Evolutionary conservation across 2,113 vertebrate species (phyloP).

Genomic region (Ornithorhynchus anatinus): DNA sequence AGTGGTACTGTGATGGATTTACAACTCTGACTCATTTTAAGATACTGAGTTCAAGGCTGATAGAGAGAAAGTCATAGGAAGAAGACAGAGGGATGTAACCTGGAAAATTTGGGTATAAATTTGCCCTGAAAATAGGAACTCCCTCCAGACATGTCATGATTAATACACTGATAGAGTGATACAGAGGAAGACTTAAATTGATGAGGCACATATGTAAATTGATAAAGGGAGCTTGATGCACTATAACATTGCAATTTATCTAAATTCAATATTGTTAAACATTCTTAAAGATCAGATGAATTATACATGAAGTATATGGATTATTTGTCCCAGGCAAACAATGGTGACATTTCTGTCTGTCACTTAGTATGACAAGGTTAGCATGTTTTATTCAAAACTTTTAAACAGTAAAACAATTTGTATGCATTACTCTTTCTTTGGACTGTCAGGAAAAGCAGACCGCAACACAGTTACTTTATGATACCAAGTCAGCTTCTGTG

Average conservation of each 20-base stretch:
- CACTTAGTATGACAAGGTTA: slow-evolving; percentile 80
- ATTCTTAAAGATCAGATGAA: slow-evolving; percentile 82
- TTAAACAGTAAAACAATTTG: slow-evolving; percentile 70
- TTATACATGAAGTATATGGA: slow-evolving; percentile 82
- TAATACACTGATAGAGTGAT: slow-evolving; percentile 40
- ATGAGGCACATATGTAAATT: slow-evolving; percentile 64
- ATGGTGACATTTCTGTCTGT: slow-evolving; percentile 81
- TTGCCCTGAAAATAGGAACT: slow-evolving; percentile 25
- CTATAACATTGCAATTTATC: slow-evolving; percentile 70
- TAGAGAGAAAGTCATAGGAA: neutral
- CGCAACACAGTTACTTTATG: slow-evolving; percentile 51
- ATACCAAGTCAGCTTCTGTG: slow-evolving; percentile 57
- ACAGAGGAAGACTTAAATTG: slow-evolving; percentile 57
- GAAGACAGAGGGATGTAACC: neutral
- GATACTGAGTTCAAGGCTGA: slow-evolving; percentile 10
- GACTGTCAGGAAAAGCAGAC: slow-evolving; percentile 60
- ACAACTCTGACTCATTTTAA: neutral
- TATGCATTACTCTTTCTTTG: slow-evolving; percentile 68
- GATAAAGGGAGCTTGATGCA: slow-evolving; percentile 65
- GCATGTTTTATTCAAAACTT: slow-evolving; percentile 81
- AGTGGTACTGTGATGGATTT: neutral
- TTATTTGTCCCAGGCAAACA: slow-evolving; percentile 81
- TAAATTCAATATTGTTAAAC: slow-evolving; percentile 79
- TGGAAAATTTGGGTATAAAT: neutral
- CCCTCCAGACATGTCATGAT: slow-evolving; percentile 16